Conservation (phyloP, 2,888 invertebrate genomes). For the Thereva unica region DNA sequence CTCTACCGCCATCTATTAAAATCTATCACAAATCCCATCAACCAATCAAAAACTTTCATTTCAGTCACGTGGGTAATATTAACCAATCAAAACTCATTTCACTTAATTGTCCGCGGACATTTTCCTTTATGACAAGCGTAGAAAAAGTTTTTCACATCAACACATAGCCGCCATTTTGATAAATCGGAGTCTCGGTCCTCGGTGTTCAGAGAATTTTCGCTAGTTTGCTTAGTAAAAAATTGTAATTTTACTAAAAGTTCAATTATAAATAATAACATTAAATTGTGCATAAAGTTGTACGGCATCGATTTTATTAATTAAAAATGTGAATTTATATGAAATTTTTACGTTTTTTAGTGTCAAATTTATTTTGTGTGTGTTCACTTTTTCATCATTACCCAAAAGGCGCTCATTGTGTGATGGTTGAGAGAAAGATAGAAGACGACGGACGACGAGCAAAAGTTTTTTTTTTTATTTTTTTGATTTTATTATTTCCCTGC, state of each 20-base stretch:
- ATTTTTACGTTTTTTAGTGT: constrained; percentile 36
- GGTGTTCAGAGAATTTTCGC: constrained; percentile 46
- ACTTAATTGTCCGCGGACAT: constrained; percentile 63
- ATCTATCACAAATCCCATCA: background rate
- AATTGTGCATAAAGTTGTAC: constrained; percentile 37
- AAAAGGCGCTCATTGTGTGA: constrained; percentile 40
- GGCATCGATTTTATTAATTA: constrained; percentile 20
- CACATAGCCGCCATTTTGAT: constrained; percentile 94
- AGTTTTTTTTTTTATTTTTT: constrained; percentile 21
- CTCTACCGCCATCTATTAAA: constrained; percentile 6
- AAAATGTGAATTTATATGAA: constrained; percentile 24
- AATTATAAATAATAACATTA: constrained; percentile 30
- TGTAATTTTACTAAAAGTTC: constrained; percentile 34
- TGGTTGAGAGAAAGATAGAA: constrained; percentile 33
- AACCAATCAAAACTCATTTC: constrained; percentile 59
- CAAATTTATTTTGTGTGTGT: constrained; percentile 40
- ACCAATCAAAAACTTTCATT: constrained; percentile 25
- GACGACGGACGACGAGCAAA: constrained; percentile 22
- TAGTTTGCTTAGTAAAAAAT: constrained; percentile 37
- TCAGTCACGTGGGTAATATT: constrained; percentile 44
- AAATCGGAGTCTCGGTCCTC: constrained; percentile 74
- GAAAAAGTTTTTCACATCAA: constrained; percentile 82
- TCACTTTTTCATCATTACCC: constrained; percentile 35
- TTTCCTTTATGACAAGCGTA: constrained; percentile 84
- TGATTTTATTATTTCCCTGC: constrained; percentile 9